phyloP scores from a whole-genome alignment of 2,888 invertebrate genomes.

The Nematopogon swammerdamellus region DNA sequence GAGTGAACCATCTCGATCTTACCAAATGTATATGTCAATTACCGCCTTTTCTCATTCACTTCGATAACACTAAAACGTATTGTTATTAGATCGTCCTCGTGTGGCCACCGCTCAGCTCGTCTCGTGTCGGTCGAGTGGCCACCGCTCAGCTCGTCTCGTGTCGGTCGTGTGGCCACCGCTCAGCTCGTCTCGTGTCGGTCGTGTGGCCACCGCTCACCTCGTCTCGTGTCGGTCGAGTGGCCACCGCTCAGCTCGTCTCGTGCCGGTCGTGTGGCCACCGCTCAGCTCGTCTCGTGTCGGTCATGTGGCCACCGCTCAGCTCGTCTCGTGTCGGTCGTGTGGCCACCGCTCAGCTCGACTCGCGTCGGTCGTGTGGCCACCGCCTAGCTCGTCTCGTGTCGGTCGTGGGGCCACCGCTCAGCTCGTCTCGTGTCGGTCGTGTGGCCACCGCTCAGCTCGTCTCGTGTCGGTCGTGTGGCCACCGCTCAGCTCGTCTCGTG shows the following conservation, averaged over 20 bases:
- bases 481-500: conserved; percentile 2
- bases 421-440: conserved; percentile 21
- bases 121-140: conserved; percentile 23
- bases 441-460: conserved; percentile 15
- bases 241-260: conserved; percentile 3
- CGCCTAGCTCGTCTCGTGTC: conserved; percentile 2
- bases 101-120: conserved; percentile 4
- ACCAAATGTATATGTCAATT: not conserved
- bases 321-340: conserved; percentile 23
- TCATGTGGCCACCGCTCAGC: no score
- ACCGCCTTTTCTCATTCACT: not conserved
- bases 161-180: no score
- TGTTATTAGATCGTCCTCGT: no score
- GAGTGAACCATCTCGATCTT: not conserved
- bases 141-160: conserved; percentile 2
- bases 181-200: conserved; percentile 20
- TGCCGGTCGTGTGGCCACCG: conserved; percentile 23
- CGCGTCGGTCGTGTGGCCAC: conserved; percentile 23
- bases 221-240: no score
- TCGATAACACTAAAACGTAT: conserved; percentile 2
- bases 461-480: conserved; percentile 23
- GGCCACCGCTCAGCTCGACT: conserved; percentile 12
- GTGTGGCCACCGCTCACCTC: no score
- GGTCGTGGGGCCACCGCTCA: no score
- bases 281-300: conserved; percentile 3